Base-by-base conservation (phyloP, 2,113 vertebrate species). In the Gopherus flavomarginatus region DNA sequence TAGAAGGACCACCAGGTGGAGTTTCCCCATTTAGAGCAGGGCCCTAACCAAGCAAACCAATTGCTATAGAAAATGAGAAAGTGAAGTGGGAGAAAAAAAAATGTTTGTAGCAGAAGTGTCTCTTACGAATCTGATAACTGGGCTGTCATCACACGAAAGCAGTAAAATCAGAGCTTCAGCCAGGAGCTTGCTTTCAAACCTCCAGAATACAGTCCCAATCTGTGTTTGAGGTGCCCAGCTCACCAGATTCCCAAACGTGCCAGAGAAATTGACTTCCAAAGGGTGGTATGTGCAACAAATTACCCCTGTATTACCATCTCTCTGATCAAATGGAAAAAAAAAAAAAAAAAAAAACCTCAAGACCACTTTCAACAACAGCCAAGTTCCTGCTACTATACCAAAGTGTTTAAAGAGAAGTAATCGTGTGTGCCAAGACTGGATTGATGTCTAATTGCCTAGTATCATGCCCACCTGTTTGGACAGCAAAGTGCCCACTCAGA, bases 171-270 rank as follows among this genome's bases (percentile, higher is more conserved):
- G 72, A 27, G 19, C 69, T 75, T 75, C 69, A 77, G 72, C 75
- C 42, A 78, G 24, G 75, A 78, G 26, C 6, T 47, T 29, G 11
- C 75, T 78, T 47, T 78, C 42, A 47, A 21, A 69, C 49, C 49
- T 88, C 52, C 19, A 2, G 35, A 90, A 90, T 13, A 75, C 11
- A 59, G 22, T 31, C 85, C 53, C 57, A 86, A 83, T 72, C 6
- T 6, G 2, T 1, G 3, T 17, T 29, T 81, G 85, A 91, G 35
- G 82, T 0, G 0, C 0, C n/a, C 4, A 47, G 24, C 22, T 78
- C 75, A 14, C 3, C 35, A 38, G 65, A 11, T 31, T 90, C 78
- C 62, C 85, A 50, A 79, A 81, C 4, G 81, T 4, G 57, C 0
- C 11, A 75, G 4, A 85, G 16, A 79, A 88, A 89, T 38, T 65